A percentile compares a stretch with the other conserved stretches of the same genome.
These are phyloP conservation scores for Prionace glauca DNA, from an alignment of 2,797 vertebrate species.

Conservation along the genomic window DNA sequence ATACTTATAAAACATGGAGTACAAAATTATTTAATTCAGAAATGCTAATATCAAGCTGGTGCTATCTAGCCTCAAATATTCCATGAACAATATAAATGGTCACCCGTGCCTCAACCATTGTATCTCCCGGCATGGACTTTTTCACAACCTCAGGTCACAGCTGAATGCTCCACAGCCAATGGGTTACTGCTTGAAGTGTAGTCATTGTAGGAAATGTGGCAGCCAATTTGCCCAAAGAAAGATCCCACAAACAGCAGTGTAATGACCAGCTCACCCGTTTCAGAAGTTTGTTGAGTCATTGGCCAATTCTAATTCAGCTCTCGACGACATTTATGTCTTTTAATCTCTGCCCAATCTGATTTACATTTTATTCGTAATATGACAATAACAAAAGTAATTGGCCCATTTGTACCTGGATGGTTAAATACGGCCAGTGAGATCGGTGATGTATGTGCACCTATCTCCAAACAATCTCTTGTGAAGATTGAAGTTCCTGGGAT, in stretches of 20 bases:
- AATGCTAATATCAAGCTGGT: neutral
- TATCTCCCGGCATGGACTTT: neutral
- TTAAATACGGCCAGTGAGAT: neutral
- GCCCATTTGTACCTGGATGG: neutral
- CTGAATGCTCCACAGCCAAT: no score
- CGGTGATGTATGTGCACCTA: neutral
- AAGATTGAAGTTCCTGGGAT: neutral
- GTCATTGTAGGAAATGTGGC: no score
- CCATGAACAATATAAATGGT: neutral
- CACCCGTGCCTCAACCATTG: neutral
- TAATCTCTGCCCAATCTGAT: neutral
- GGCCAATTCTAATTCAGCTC: neutral
- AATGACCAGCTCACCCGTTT: neutral
- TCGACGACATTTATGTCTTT: neutral
- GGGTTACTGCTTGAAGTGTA: no score
- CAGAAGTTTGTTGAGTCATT: neutral
- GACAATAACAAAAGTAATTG: neutral
- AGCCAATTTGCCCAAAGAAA: no score
- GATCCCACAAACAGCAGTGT: no score
- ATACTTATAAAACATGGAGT: no score
- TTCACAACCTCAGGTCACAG: neutral
- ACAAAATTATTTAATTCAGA: neutral
- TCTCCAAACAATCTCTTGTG: neutral
- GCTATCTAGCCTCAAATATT: neutral
- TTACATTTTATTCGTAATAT: neutral